Evolutionary conservation across 2,797 vertebrate species (phyloP), one percentile per base, ranked within the genome.

Genomic region (Myotis findleyi): DNA sequence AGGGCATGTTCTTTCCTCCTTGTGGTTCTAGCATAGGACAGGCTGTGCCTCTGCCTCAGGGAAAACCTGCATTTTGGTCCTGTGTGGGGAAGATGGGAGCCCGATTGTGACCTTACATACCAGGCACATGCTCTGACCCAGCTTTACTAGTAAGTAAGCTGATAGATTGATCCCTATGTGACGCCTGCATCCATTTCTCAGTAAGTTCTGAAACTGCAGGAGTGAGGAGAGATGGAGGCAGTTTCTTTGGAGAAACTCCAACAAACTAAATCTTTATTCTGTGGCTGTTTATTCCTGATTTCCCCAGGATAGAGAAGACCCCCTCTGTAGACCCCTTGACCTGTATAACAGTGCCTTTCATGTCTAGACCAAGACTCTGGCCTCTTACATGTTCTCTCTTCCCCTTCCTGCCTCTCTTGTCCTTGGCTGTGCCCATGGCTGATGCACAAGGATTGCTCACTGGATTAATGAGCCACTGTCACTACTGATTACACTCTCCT

Each of bases 211-310:
- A 75, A 66, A 64, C 59, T 44, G 20, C n/a, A 47, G 55, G 76
- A 62, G 14, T 55, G 27, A 20, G 6, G 30, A 87, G 30, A 81
- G 25, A 17, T 36, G 66, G 62, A n/a, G 27, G n/a, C 64, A 59
- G n/a, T 82, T 75, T 89, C 30, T 21, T 79, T 41, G 38, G 69
- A 93, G 69, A 82, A 72, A 82, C 2, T 36, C 41, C 44, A 88
- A 16, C 16, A 88, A 81, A 81, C 23, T 49, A 55, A 93, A 68
- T 72, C 7, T 38, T 91, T 47, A 18, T 62, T 79, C 11, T 6
- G n/a, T 79, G 17, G 21, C 71, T 25, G 20, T 73, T 93, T 30
- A 49, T 81, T 93, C 80, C 79, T 51, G 30, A 72, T 79, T 95
- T 89, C 38, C 23, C 8, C 23, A 5, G 16, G 20, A 25, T 7